A percentile compares a stretch with the other conserved stretches of the same genome.
Conservation (phyloP, 1,140 invertebrate species). For the Acromyrmex heyeri region DNA sequence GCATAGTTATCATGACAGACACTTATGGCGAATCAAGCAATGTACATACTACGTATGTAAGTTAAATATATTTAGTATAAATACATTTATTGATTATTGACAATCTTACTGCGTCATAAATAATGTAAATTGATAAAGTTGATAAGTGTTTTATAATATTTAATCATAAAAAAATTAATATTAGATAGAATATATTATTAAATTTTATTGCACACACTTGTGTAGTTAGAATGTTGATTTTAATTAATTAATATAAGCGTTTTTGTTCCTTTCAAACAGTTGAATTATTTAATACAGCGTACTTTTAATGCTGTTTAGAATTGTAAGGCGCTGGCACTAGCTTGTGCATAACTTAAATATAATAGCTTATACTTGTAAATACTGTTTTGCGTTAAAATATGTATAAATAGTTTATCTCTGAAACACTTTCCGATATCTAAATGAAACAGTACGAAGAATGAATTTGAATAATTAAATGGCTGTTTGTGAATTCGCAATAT, state of each 20-base stretch:
- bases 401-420: conserved; percentile 4
- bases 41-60: not conserved
- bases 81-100: not conserved
- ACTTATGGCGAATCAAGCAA: conserved; percentile 12
- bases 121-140: not conserved
- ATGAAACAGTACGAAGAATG: conserved; percentile 12
- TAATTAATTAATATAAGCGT: not conserved
- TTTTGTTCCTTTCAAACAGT: not conserved
- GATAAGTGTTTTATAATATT: conserved; percentile 6
- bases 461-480: conserved; percentile 21
- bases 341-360: conserved; percentile 3
- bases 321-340: not conserved
- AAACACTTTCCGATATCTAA: conserved; percentile 20
- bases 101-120: not conserved
- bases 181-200: not conserved
- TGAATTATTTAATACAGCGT: not conserved
- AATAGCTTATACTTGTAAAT: not conserved
- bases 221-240: not conserved
- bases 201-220: not conserved
- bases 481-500: not conserved
- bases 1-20: not conserved
- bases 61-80: not conserved
- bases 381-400: not conserved
- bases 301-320: conserved; percentile 2
- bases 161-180: not conserved